phyloP scores from a whole-genome alignment of 2,888 invertebrate species.

The Apamea crenata region DNA sequence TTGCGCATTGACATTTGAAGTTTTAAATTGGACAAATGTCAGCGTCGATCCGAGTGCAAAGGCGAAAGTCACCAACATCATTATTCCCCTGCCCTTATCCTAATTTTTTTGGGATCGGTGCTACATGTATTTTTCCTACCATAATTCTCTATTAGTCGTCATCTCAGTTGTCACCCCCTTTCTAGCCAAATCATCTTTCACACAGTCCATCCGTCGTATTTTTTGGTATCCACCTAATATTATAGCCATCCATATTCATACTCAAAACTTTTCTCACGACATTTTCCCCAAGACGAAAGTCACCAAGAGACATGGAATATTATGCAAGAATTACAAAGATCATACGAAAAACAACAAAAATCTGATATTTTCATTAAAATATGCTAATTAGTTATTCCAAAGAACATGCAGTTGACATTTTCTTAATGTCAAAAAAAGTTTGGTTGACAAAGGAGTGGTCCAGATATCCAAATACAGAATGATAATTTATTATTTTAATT shows the following conservation, averaged over 20 bases:
- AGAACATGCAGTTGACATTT: constrained; percentile 35
- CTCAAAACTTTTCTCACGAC: neutral
- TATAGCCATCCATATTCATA: neutral
- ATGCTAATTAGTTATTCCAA: constrained; percentile 17
- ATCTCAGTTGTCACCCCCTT: neutral
- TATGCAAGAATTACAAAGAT: neutral
- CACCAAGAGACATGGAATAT: neutral
- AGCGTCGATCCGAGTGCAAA: too few relatives aligned
- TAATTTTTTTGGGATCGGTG: neutral
- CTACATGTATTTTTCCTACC: neutral
- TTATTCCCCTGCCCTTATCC: too few relatives aligned
- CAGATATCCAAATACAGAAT: constrained; percentile 27
- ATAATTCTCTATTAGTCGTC: neutral
- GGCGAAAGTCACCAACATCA: too few relatives aligned
- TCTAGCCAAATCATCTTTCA: too few relatives aligned
- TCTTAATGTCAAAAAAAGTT: constrained; percentile 43
- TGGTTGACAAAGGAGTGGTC: neutral
- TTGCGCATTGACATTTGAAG: too few relatives aligned
- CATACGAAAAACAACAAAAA: neutral
- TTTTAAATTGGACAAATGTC: too few relatives aligned
- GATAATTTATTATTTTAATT: constrained; percentile 28
- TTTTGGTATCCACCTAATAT: too few relatives aligned
- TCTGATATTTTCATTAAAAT: neutral
- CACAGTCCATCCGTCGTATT: too few relatives aligned
- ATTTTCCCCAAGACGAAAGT: neutral